A percentile compares a stretch with the other conserved stretches of the same genome.
These are phyloP conservation scores for Agrotis exclamationis DNA, from an alignment of 2,888 invertebrate species.

Conservation along the genomic window DNA sequence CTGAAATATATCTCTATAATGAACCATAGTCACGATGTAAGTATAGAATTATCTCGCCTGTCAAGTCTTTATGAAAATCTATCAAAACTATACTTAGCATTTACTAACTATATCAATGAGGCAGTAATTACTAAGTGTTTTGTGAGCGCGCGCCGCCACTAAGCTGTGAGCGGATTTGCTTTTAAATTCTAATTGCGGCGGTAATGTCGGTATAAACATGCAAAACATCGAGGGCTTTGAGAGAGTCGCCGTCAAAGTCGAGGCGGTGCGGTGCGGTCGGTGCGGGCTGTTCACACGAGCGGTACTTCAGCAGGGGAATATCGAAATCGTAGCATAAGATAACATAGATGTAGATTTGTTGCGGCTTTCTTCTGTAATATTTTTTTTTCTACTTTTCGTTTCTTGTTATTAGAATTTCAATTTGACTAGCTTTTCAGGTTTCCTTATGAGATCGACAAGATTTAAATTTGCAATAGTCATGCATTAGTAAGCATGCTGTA, in stretches of 20 bases:
- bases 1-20: too few relatives aligned
- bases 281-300: constrained; percentile 25
- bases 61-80: neutral
- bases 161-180: constrained; percentile 37
- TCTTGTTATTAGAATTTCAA: neutral
- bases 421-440: neutral
- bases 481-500: too few relatives aligned
- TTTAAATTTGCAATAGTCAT: too few relatives aligned
- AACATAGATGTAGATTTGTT: neutral
- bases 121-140: constrained; percentile 30
- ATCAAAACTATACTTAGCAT: neutral
- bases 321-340: neutral
- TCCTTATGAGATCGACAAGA: neutral
- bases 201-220: constrained; percentile 46
- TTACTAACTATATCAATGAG: constrained; percentile 7
- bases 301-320: neutral
- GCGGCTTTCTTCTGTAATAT: neutral
- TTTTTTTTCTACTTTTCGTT: too few relatives aligned
- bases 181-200: constrained; percentile 55
- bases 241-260: constrained; percentile 28
- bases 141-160: constrained; percentile 2
- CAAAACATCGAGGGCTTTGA: constrained; percentile 22
- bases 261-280: neutral
- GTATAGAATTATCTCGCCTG: neutral
- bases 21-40: too few relatives aligned